These are phyloP conservation scores for Dione vanillae DNA, from an alignment of 2,888 invertebrate genomes.

Conservation along the genomic window DNA sequence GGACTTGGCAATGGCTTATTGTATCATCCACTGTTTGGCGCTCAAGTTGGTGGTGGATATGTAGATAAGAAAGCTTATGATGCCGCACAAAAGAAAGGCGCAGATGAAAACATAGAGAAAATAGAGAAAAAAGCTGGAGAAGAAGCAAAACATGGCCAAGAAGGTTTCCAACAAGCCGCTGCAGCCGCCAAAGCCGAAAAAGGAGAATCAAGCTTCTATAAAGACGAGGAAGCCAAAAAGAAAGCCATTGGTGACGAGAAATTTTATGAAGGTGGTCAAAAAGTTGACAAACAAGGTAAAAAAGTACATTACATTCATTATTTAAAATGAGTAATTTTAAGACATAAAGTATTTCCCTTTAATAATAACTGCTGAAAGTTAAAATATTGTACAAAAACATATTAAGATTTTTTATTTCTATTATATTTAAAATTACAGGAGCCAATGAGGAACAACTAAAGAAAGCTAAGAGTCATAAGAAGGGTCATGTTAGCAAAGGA, in stretches of 20 bases:
- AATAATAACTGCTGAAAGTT: background rate
- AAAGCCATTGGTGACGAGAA: constrained; percentile 85
- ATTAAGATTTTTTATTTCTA: too few relatives aligned
- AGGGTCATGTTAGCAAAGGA: constrained; percentile 87
- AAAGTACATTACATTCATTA: too few relatives aligned
- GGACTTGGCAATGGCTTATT: constrained; percentile 63
- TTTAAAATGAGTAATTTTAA: too few relatives aligned
- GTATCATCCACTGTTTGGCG: constrained; percentile 70
- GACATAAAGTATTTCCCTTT: too few relatives aligned
- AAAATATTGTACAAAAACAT: background rate
- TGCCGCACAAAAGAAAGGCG: constrained; percentile 83
- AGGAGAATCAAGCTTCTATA: constrained; percentile 79
- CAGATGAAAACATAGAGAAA: constrained; percentile 82
- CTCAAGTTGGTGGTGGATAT: constrained; percentile 77
- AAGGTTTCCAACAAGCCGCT: constrained; percentile 82
- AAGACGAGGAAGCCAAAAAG: constrained; percentile 83
- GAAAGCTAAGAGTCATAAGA: constrained; percentile 85
- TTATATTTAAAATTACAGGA: constrained; percentile 55
- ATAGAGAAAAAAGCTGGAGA: constrained; percentile 82
- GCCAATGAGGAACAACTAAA: constrained; percentile 83
- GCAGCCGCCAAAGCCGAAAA: constrained; percentile 83
- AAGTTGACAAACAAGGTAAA: constrained; percentile 83
- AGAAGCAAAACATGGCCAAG: constrained; percentile 82
- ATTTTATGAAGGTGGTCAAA: constrained; percentile 83
- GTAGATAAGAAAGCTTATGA: constrained; percentile 84